Base-by-base conservation (phyloP, 2,113 vertebrate genomes). In the Eublepharis macularius region DNA sequence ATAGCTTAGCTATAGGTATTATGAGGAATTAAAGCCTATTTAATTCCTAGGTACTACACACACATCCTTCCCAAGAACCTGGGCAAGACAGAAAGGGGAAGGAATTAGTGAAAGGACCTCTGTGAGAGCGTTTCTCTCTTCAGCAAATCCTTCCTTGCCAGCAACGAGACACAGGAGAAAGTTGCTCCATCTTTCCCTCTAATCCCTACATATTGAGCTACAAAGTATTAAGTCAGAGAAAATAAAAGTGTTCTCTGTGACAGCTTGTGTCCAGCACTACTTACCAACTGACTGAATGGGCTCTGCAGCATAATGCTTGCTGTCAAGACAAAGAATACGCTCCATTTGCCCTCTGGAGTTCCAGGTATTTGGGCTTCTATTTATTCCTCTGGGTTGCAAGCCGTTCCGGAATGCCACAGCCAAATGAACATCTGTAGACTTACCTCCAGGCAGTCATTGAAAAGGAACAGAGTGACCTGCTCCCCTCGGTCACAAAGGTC, bases 381-480 rank as follows among this genome's bases (percentile, higher is more conserved):
- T 86, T 86, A 74, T 74, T 80, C 69, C 84, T 80, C 43, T 3
- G 34, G 13, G 29, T 75, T 45, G 12, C 57, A 36, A 86, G 87
- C 11, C 16, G 43, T 69, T 83, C 29, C 47, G n/a, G 6, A 87
- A 74, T 68, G 57, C 65, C 69, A 54, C 78, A 81, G 39, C 49
- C 87, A 63, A 65, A 43, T 75, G 51, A 10, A 32, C 4, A 66
- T 70, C 1, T 69, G 65, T 1, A 47, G 60, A 39, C 91, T 95
- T 95, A 99, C 99, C 98, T 99, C 99, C 0, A 99, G 95, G 91
- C 99, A 99, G 91, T 99, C 98, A 82, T 97, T 99, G 96, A 99
- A 99, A 84, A 99, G 98, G 81, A 99, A 99, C 63, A 99, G 97
- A 0, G 98, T 98, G 84, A 99, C 98, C 82, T 98, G 96, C 87